These are phyloP conservation scores for Sebastes kiyomatsui DNA, from an alignment of 2,797 vertebrate genomes.

Conservation along the genomic window DNA sequence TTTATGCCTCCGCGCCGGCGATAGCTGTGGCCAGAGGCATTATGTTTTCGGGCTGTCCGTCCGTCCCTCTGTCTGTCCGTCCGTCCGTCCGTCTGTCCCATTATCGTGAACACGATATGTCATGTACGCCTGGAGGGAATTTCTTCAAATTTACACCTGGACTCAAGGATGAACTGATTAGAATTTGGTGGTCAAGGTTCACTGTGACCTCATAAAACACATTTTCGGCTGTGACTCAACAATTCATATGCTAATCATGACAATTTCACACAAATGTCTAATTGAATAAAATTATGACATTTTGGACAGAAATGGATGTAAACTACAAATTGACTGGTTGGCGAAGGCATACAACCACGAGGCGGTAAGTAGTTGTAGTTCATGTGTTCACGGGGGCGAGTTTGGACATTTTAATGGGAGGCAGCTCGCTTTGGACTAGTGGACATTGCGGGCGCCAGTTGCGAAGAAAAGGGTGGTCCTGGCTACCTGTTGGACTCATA, in stretches of 20 bases:
- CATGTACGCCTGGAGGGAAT: background rate
- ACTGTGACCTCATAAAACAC: background rate
- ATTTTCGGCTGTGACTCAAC: background rate
- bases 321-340: too few species aligned
- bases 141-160: background rate
- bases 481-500: conserved; percentile 76
- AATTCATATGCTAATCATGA: background rate
- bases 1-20: background rate
- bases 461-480: conserved; percentile 72
- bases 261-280: background rate
- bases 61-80: background rate
- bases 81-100: background rate
- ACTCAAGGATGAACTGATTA: background rate
- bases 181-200: background rate
- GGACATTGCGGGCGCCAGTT: conserved; percentile 77
- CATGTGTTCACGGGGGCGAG: conserved; percentile 51
- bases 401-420: conserved; percentile 82
- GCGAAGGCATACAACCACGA: too few species aligned
- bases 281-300: background rate
- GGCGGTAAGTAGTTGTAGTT: conserved; percentile 4
- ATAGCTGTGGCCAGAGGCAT: background rate
- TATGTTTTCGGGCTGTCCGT: background rate
- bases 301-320: too few species aligned
- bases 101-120: background rate
- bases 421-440: conserved; percentile 71